Conservation (phyloP, 2,113 vertebrate species). For the Urocitellus parryii region DNA sequence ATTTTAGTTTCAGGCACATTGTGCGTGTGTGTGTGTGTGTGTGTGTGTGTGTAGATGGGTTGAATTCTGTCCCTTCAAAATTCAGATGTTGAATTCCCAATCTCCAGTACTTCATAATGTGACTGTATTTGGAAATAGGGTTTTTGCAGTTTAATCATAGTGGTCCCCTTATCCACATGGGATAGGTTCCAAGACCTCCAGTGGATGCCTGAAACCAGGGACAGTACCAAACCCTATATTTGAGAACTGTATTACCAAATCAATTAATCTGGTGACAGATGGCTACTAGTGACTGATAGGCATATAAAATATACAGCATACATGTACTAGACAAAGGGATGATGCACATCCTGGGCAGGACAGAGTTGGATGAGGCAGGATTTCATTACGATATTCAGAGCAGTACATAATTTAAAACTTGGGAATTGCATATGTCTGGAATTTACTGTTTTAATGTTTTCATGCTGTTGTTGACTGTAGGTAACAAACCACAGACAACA, state of each 20-base stretch:
- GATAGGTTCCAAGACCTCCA: background rate
- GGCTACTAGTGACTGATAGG: background rate
- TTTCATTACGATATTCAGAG: background rate
- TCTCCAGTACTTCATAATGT: background rate
- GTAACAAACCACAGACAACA: background rate
- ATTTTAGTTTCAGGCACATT: background rate
- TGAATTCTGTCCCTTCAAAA: slow-evolving; percentile 21
- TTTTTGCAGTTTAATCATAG: background rate
- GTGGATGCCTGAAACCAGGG: background rate
- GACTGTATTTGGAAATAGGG: slow-evolving; percentile 2
- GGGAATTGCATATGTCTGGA: background rate
- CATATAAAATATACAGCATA: background rate
- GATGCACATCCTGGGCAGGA: background rate
- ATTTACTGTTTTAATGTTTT: background rate
- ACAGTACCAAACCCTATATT: background rate
- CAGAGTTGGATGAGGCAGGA: background rate
- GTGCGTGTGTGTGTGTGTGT: background rate
- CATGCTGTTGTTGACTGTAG: background rate
- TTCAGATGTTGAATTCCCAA: background rate
- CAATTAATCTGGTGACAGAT: background rate
- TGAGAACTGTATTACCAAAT: background rate
- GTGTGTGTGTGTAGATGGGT: background rate
- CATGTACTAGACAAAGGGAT: background rate
- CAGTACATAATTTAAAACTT: background rate
- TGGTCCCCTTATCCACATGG: background rate